Base-by-base conservation (phyloP, 1,140 invertebrate species). In the Trichonephila inaurata region DNA sequence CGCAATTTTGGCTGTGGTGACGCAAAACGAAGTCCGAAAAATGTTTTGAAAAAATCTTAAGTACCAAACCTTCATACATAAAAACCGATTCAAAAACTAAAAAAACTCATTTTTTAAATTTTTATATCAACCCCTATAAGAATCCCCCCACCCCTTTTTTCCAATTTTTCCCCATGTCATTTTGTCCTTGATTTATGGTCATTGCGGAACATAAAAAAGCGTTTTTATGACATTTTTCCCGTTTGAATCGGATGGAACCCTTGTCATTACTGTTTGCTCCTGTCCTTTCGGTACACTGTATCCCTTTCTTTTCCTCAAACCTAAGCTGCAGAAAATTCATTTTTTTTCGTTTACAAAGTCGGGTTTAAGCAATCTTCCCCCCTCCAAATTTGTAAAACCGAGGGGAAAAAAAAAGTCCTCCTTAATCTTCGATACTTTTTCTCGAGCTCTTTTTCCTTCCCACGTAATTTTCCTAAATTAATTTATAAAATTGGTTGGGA, bases 141-240 rank as follows among this genome's bases (percentile, higher is more conserved):
- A 24, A n/a, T 10, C n/a, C 21, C 12, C 14, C 44, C 82, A 16
- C 82, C 40, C 51, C 19, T 24, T 83, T 83, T 51, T 85, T 19
- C 19, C 44, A 51, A 58, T 58, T 85, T 85, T 85, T 85, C 85
- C 51, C 85, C 85, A 18, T 87, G 85, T 87, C 85, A 64, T 87
- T 87, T 87, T 87, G 85, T 87, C 85, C 61, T 87, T 87, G 85
- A 87, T 87, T 87, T 87, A 87, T 87, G 58, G 85, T 87, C 85
- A 87, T 87, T 64, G 58, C 85, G 61, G 61, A 64, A 87, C 85
- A 87, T 87, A 60, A 87, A 87, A 87, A 87, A 87, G 85, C 85
- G 85, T 87, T 87, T 87, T 87, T 0, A 60, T 40, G 85, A 87
- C 85, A 60, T 87, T 64, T 87, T 87, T 87, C 85, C 85, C 64